Evolutionary conservation across 2,888 invertebrate species (phyloP), one percentile per base, ranked within the genome.

Genomic region (Caenorhabditis plicata): DNA sequence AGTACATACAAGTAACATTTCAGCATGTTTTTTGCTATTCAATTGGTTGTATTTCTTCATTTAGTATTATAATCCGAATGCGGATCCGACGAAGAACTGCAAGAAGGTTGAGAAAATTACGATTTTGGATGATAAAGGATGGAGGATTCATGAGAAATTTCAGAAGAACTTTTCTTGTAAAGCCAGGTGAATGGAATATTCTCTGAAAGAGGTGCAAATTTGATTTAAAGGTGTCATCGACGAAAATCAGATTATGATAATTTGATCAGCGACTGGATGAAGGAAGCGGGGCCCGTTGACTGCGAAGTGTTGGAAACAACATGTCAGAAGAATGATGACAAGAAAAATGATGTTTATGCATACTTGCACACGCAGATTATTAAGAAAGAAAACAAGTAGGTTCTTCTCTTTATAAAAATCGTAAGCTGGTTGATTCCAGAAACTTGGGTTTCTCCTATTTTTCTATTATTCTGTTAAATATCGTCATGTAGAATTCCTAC

Each of bases 291-390:
- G 0, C 44, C 27, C 3, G 47, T 61, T 9, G 32, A 63, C 15
- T 66, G 66, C 47, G 66, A 66, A 33, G 31, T 66, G 9, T 23
- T 66, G 13, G 63, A 63, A 39, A 42, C 66, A 5, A 51, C 41
- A 17, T 66, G 66, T 32, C 38, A 33, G 2, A 31, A 46, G 8
- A 43, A 53, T 7, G 41, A 43, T 7, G n/a, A n/a, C n/a, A n/a
- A n/a, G n/a, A n/a, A n/a, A n/a, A 15, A 33, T 9, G 50, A 49
- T 27, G 43, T 49, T 15, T 63, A 66, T 29, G 63, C 52, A 4
- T 60, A 44, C 17, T 22, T 66, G 1, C 63, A 66, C 25, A 43
- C 60, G 2, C 66, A 66, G 44, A 38, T 66, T 4, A 48, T 66
- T 13, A n/a, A n/a, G n/a, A n/a, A n/a, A n/a, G n/a, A n/a, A n/a